Evolutionary conservation across 2,797 vertebrate genomes (phyloP), one percentile per base, ranked within the genome.

Genomic region (Otolemur crassicaudatus): DNA sequence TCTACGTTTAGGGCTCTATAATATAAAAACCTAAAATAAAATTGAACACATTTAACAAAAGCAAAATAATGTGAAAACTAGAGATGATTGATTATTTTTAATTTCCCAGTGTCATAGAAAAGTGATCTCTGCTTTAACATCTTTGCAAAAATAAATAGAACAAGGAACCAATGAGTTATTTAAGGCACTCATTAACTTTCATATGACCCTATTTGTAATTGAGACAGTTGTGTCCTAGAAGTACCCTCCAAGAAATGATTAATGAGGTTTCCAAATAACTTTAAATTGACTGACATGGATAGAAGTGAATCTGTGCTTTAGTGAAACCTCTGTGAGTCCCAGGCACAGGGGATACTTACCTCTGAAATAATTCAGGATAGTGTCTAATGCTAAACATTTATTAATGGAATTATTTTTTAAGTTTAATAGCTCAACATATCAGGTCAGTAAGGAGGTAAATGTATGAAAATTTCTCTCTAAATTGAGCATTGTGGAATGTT

Each of bases 121-220:
- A 95, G n/a, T 92, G 79, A 97, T 94, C 70, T 43, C 67, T 96
- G 58, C 34, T 69, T 70, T 97, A 69, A 94, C 63, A 87, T 96
- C 91, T 91, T 97, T 93, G 67, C 80, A 87, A 95, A 95, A 97
- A 96, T 97, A 98, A 97, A 92, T 97, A 93, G 86, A 95, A 96
- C 95, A 86, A 90, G 93, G 84, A 96, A 91, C 69, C 49, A 70
- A 82, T 86, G 95, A 96, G 95, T 98, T 98, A 97, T 98, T 98
- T 97, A 98, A 97, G 95, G 96, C 95, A 92, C 91, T 97, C 95
- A 93, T 98, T 98, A 97, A 97, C 95, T 97, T 97, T 97, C 95
- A 58, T 88, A 34, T 97, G 96, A 95, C 96, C 96, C 94, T 98
- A 92, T 98, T 98, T 98, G 97, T 97, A 97, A 98, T 87, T 89